These are phyloP conservation scores for Mantis religiosa DNA, from an alignment of 2,888 invertebrate genomes.

Conservation along the genomic window DNA sequence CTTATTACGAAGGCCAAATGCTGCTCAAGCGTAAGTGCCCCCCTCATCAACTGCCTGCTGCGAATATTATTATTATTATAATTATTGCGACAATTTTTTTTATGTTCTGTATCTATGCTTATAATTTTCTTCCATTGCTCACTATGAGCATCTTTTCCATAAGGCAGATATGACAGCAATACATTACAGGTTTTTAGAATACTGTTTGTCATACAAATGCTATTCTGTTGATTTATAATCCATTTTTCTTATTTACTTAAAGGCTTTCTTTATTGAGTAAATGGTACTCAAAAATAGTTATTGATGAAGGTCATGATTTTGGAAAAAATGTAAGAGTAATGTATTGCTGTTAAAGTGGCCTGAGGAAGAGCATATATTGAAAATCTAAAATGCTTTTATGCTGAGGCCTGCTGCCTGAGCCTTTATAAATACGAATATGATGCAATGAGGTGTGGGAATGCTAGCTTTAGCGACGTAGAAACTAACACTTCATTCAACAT, in stretches of 20 bases:
- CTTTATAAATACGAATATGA: constrained; percentile 2
- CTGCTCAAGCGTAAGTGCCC: constrained; percentile 71
- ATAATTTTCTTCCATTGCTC: not conserved
- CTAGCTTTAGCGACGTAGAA: not conserved
- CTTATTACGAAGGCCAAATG: constrained; percentile 75
- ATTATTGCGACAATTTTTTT: not conserved
- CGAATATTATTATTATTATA: not conserved
- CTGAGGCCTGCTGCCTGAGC: constrained; percentile 17
- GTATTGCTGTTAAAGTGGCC: not conserved
- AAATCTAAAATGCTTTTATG: constrained; percentile 4
- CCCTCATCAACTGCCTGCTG: not conserved
- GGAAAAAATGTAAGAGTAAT: not conserved
- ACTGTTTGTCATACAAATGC: not conserved
- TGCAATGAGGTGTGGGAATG: constrained; percentile 11
- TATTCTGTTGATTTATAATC: not conserved
- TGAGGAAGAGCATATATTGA: not conserved
- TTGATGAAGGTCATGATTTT: not conserved
- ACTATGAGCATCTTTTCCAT: not conserved
- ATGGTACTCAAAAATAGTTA: not conserved
- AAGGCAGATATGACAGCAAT: not conserved
- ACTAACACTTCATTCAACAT: not conserved
- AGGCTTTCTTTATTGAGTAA: not conserved
- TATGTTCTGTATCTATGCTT: not conserved
- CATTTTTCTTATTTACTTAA: not conserved
- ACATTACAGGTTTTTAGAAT: not conserved